Evolutionary conservation across 2,797 vertebrate genomes (phyloP).

Genomic region (Meda fulgida): DNA sequence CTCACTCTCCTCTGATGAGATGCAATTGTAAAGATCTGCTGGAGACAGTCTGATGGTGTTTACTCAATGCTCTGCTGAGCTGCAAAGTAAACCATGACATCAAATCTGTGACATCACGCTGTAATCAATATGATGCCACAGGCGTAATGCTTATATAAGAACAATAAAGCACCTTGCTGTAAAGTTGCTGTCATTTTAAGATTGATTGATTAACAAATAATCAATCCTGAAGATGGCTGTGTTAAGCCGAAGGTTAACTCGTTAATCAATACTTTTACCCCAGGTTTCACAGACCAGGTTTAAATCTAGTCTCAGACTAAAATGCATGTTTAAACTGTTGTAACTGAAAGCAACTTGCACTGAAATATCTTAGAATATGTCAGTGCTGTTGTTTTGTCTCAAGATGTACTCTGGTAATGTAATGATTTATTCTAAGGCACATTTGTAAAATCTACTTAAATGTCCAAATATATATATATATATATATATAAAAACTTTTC

Average conservation of each 20-base stretch:
- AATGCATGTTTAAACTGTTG: too few relatives aligned
- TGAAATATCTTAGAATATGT: too few relatives aligned
- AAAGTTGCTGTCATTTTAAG: neutral
- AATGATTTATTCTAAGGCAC: too few relatives aligned
- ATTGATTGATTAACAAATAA: neutral
- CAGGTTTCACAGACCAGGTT: neutral
- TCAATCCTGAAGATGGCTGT: neutral
- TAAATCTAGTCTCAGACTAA: too few relatives aligned
- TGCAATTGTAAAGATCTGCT: slow-evolving; percentile 61
- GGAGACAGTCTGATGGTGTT: slow-evolving; percentile 40
- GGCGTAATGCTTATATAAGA: slow-evolving; percentile 10
- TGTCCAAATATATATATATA: too few relatives aligned
- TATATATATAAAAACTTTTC: too few relatives aligned
- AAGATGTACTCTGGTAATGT: too few relatives aligned
- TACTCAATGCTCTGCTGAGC: slow-evolving; percentile 31
- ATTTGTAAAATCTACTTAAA: too few relatives aligned
- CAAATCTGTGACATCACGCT: slow-evolving; percentile 14
- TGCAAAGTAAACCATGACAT: slow-evolving; percentile 35
- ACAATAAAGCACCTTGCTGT: neutral
- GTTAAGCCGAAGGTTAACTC: neutral
- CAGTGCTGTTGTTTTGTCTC: too few relatives aligned
- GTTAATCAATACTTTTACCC: neutral
- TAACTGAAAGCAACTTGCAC: too few relatives aligned
- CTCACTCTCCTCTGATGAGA: slow-evolving; percentile 69
- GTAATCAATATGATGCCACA: slow-evolving; percentile 20